Conservation (phyloP, 2,113 vertebrate species). For the Callocephalon fimbriatum region DNA sequence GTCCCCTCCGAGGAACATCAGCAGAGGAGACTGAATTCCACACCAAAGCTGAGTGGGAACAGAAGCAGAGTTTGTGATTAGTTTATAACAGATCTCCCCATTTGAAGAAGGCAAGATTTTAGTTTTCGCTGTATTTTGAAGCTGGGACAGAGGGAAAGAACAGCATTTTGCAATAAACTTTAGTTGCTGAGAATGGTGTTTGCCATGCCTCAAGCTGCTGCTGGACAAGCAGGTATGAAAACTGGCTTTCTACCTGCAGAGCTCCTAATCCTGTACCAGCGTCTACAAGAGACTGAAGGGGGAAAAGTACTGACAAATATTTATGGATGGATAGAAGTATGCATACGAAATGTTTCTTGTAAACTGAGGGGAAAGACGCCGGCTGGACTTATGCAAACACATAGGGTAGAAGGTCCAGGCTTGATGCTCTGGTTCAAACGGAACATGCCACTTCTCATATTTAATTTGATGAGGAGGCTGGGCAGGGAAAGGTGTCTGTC, state of each 20-base stretch:
- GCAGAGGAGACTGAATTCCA: neutral
- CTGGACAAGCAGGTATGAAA: neutral
- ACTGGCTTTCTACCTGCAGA: neutral
- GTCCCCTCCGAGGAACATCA: neutral
- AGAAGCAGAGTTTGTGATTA: neutral
- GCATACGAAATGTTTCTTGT: neutral
- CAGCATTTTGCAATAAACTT: neutral
- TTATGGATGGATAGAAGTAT: neutral
- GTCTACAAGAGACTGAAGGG: neutral
- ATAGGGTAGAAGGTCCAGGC: neutral
- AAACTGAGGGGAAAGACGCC: rapidly evolving
- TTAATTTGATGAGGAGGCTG: neutral
- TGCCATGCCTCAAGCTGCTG: neutral
- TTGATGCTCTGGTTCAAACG: neutral
- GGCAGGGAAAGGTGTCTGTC: neutral
- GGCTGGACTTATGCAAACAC: neutral
- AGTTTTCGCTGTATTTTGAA: neutral
- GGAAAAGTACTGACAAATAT: neutral
- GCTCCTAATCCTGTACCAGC: neutral
- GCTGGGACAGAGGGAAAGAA: neutral
- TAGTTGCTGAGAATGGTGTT: neutral
- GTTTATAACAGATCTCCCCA: neutral
- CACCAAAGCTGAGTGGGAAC: rapidly evolving
- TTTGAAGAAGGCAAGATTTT: neutral
- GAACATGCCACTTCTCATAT: neutral